Base-by-base conservation (phyloP, 2,888 invertebrate species). In the Archips xylosteana region DNA sequence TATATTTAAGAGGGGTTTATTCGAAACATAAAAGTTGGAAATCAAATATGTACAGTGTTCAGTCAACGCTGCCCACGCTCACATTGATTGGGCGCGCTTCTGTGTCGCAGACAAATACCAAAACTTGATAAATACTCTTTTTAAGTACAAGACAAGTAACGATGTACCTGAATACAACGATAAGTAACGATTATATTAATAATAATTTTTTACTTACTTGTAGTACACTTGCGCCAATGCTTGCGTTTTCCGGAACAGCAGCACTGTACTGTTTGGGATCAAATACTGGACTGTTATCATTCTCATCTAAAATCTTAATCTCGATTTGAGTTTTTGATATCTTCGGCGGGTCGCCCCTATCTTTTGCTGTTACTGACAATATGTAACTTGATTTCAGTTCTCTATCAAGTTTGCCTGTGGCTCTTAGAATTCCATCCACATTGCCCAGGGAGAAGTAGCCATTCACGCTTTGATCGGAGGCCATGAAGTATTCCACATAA, bases 171-270 rank as follows among this genome's bases (percentile, higher is more conserved):
- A 23, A 23, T 23, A 23, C 23, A 23, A 23, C 23, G 23, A 23
- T 23, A 23, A 23, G 23, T 23, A 23, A 23, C 23, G 23, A 23
- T 23, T 23, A 1, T 23, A 23, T 23, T 23, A 23, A 23, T 23
- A 23, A 23, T 23, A 23, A 23, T 23, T 0, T 23, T 32, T n/a
- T 67, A 81, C 84, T 89, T 89, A 97, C 97, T 95, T 98, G 97
- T 57, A 98, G 89, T 0, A 99, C 97, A 87, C 97, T 98, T 59
- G 97, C 97, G 6, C 99, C 99, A 79, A 98, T 97, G 78, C 97
- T 97, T n/a, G 98, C 97, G 89, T 99, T 98, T 93, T 99, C 99
- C 0, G 98, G 97, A 45, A 98, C 97, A 2, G 97, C 97, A 0
- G 98, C 97, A 76, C 97, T 97, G 86, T 98, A 98, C 86, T 98